Evolutionary conservation across 2,113 vertebrate genomes (phyloP).

Genomic region (Istiophorus platypterus): DNA sequence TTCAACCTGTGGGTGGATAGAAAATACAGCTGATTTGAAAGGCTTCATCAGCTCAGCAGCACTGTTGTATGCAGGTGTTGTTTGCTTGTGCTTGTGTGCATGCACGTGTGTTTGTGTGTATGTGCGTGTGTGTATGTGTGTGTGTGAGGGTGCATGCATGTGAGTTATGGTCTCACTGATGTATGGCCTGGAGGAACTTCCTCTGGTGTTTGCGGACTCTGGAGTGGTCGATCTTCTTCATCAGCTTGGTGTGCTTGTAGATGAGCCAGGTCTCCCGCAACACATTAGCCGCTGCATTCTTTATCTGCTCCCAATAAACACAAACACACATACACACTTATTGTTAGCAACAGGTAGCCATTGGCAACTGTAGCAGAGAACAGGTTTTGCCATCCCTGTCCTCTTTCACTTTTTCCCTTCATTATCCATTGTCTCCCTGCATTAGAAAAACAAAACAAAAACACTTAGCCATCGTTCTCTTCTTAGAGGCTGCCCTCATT

Average conservation of each 20-base stretch:
- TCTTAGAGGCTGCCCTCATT: conserved; percentile 62
- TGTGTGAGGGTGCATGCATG: conserved; percentile 20
- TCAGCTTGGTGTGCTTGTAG: conserved; percentile 98
- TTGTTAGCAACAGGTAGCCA: conserved; percentile 74
- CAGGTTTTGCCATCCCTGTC: conserved; percentile 53
- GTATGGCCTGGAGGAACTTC: conserved; percentile 98
- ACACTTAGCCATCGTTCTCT: conserved; percentile 32
- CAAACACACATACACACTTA: conserved; percentile 47
- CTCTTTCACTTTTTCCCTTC: conserved; percentile 26
- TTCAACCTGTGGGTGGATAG: conserved; percentile 71
- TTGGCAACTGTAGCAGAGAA: conserved; percentile 65
- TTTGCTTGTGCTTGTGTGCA: conserved; percentile 11
- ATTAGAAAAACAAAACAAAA: conserved; percentile 35
- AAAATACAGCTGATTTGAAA: conserved; percentile 70
- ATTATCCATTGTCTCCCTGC: conserved; percentile 41
- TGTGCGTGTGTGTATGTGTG: conserved; percentile 9
- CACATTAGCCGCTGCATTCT: conserved; percentile 97
- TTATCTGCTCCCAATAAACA: conserved; percentile 87
- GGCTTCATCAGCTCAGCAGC: conserved; percentile 41
- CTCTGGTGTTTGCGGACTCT: conserved; percentile 98
- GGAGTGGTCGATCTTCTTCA: conserved; percentile 97
- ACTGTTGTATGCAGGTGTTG: conserved; percentile 5
- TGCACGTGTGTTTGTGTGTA: conserved; percentile 14
- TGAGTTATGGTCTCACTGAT: conserved; percentile 89
- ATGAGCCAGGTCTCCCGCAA: conserved; percentile 98